A percentile compares a stretch with the other conserved stretches of the same genome.
Conservation (phyloP, 2,888 invertebrate genomes). For the Aspidapion aeneum region DNA sequence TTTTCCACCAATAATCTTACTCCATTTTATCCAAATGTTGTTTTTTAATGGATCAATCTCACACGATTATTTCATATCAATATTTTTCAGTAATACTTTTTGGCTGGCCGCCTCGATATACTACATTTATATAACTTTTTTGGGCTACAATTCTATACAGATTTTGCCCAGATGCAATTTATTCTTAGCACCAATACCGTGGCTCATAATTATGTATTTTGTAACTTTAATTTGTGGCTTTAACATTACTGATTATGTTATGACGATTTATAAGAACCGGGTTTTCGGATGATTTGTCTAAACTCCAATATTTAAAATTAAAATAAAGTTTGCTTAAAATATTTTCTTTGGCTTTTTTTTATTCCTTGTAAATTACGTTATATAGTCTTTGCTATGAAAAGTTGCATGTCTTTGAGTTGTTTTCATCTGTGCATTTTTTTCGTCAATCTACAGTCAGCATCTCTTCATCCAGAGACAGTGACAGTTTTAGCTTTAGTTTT, state of each 20-base stretch:
- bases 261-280: conserved; percentile 78
- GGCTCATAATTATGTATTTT: conserved; percentile 70
- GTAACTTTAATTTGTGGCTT: conserved; percentile 70
- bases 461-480: too few relatives aligned
- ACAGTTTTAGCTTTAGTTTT: too few relatives aligned
- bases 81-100: conserved; percentile 75
- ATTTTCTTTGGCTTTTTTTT: neutral
- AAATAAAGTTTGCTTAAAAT: too few relatives aligned
- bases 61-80: conserved; percentile 29
- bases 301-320: neutral
- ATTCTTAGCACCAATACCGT: conserved; percentile 78
- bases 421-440: too few relatives aligned
- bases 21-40: conserved; percentile 90
- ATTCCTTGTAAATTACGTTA: neutral
- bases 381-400: too few relatives aligned
- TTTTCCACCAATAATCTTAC: conserved; percentile 91
- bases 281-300: conserved; percentile 51
- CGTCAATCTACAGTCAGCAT: too few relatives aligned
- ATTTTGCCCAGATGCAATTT: conserved; percentile 79
- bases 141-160: conserved; percentile 90
- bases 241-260: conserved; percentile 77
- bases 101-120: conserved; percentile 88
- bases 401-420: too few relatives aligned
- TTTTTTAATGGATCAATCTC: conserved; percentile 71
- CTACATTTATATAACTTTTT: conserved; percentile 93